Base-by-base conservation (phyloP, 1,140 invertebrate genomes). In the Gonatopus flavifemur region DNA sequence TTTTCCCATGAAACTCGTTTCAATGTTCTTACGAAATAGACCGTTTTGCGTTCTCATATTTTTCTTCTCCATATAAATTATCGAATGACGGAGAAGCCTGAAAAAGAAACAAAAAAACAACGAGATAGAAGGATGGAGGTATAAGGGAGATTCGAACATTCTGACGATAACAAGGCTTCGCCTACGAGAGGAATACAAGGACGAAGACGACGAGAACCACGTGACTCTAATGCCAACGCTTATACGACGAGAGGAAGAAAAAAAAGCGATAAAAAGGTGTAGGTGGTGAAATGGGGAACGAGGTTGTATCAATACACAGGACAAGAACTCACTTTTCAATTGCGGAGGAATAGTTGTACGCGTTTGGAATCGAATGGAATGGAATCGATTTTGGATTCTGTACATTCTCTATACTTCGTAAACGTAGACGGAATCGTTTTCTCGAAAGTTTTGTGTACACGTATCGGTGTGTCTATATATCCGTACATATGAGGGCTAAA, bases 181-280 rank as follows among this genome's bases (percentile, higher is more conserved):
- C 13, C 40, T 38, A 43, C n/a, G n/a, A n/a, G n/a, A n/a, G n/a
- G n/a, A n/a, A n/a, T n/a, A n/a, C n/a, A n/a, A n/a, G n/a, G n/a
- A n/a, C n/a, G n/a, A n/a, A n/a, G n/a, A n/a, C n/a, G n/a, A n/a
- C n/a, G n/a, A n/a, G n/a, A n/a, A n/a, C 53, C 57, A 59, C 59
- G 62, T 67, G 59, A 67, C 55, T 62, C 50, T 50, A 64, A 61
- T 61, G 56, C 53, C 42, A 15, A 46, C 55, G 22, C 40, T 43
- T 18, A n/a, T n/a, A n/a, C n/a, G n/a, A n/a, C 33, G 13, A 43
- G 19, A 25, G 18, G 16, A 13, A n/a, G n/a, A n/a, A n/a, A n/a
- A n/a, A n/a, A n/a, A n/a, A n/a, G n/a, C n/a, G n/a, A n/a, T n/a
- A n/a, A n/a, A n/a, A n/a, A n/a, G n/a, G n/a, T n/a, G n/a, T 13